Evolutionary conservation across 2,888 invertebrate genomes (phyloP).

Genomic region (Pharmacophagus antenor): DNA sequence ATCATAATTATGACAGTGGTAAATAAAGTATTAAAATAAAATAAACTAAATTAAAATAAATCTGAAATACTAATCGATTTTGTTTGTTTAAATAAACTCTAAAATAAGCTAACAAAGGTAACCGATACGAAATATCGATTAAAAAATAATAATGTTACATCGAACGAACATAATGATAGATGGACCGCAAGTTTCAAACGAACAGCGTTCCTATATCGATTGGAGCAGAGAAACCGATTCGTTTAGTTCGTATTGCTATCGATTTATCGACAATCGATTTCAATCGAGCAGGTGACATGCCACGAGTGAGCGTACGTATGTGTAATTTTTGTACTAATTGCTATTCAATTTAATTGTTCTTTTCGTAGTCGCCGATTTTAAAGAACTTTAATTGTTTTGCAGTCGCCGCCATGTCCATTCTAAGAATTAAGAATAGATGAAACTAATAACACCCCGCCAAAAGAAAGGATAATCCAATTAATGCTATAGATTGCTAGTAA

Average conservation of each 20-base stretch:
- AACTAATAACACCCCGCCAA: no score
- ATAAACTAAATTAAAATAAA: background rate
- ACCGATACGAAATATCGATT: slow-evolving; percentile 1
- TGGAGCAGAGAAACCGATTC: slow-evolving; percentile 10
- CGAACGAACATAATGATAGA: slow-evolving; percentile 10
- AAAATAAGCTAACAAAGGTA: background rate
- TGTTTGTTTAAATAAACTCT: background rate
- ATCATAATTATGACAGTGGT: background rate
- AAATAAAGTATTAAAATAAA: background rate
- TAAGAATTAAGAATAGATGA: no score
- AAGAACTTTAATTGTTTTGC: background rate
- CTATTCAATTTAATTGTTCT: background rate
- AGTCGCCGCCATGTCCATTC: no score
- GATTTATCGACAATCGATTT: slow-evolving; percentile 25
- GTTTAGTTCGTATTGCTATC: slow-evolving; percentile 7
- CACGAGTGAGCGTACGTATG: background rate
- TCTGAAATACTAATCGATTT: background rate
- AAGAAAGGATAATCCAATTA: no score
- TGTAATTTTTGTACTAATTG: slow-evolving; percentile 2
- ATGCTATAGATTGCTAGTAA: no score
- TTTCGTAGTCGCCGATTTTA: no score
- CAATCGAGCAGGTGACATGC: slow-evolving; percentile 21
- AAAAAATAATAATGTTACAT: slow-evolving; percentile 2
- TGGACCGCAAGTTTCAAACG: background rate
- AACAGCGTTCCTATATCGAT: slow-evolving; percentile 16